Evolutionary conservation across 2,797 vertebrate species (phyloP).

Genomic region (Odontamblyopus rebecca): DNA sequence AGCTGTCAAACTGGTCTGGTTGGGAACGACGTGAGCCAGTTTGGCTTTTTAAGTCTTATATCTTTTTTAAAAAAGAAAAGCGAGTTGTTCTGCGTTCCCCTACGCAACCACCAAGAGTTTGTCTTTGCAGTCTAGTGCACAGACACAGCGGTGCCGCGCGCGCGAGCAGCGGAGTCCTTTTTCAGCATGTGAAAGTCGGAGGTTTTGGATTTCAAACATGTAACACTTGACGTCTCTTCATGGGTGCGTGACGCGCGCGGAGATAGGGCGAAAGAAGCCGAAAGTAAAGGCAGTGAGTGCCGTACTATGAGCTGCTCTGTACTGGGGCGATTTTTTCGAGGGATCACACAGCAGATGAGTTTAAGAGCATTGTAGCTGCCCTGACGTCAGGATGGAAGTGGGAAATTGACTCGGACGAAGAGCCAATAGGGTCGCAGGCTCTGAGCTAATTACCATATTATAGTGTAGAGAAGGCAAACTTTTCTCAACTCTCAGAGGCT

Average conservation of each 20-base stretch:
- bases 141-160: constrained; percentile 84
- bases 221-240: constrained; percentile 85
- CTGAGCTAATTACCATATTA: constrained; percentile 90
- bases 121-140: constrained; percentile 80
- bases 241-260: constrained; percentile 76
- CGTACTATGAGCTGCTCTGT: constrained; percentile 69
- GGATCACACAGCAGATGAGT: constrained; percentile 91
- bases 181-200: constrained; percentile 81
- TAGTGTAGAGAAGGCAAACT: constrained; percentile 84
- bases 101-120: constrained; percentile 65
- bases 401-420: constrained; percentile 82
- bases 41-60: constrained; percentile 79
- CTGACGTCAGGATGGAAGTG: constrained; percentile 88
- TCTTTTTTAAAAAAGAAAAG: constrained; percentile 52
- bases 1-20: constrained; percentile 89
- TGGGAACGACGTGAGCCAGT: constrained; percentile 93
- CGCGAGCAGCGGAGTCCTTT: constrained; percentile 79
- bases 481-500: constrained; percentile 86
- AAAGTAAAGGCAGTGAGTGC: constrained; percentile 58
- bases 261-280: constrained; percentile 59
- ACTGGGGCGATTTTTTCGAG: constrained; percentile 83
- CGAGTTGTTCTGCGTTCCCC: constrained; percentile 61
- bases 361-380: constrained; percentile 90
- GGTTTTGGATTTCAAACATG: constrained; percentile 81
- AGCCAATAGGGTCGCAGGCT: constrained; percentile 85